Percentiles rank a stretch among this genome's conserved stretches.
Evolutionary conservation across 1,140 invertebrate genomes (phyloP).

Genomic region (Phymorhynchus buccinoides): DNA sequence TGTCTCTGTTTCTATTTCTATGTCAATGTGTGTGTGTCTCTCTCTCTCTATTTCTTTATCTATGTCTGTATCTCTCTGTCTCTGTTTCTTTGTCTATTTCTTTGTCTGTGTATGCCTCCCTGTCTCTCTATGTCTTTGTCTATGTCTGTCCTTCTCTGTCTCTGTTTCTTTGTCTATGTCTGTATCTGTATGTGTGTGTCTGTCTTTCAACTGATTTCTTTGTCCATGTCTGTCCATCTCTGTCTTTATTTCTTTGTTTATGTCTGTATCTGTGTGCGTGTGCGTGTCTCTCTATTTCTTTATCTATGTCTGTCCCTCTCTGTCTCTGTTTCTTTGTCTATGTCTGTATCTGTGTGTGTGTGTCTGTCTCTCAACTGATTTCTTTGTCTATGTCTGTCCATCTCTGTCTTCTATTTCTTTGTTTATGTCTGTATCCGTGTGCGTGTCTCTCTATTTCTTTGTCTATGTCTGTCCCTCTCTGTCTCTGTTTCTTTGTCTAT

Average conservation of each 20-base stretch:
- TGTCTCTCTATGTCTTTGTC: conserved; percentile 16
- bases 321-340: too few relatives aligned
- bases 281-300: conserved; percentile 3
- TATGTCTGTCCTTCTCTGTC: neutral
- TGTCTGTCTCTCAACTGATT: neutral
- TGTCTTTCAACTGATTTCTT: neutral
- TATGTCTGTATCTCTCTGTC: too few relatives aligned
- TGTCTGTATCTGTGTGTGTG: neutral
- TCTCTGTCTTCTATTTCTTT: too few relatives aligned
- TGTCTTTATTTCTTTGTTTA: too few relatives aligned
- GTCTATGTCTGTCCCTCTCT: conserved; percentile 6
- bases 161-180: too few relatives aligned
- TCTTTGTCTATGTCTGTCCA: too few relatives aligned
- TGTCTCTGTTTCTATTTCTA: too few relatives aligned
- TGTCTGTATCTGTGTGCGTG: neutral
- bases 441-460: neutral
- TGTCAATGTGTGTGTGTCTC: neutral
- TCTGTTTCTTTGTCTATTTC: too few relatives aligned
- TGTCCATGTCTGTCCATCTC: too few relatives aligned
- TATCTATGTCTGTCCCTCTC: conserved; percentile 8
- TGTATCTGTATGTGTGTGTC: neutral
- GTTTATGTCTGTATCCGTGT: neutral
- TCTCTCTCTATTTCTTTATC: too few relatives aligned
- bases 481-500: neutral
- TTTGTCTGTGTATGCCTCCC: neutral